Base-by-base conservation (phyloP, 2,888 invertebrate species). In the Leistus spinibarbis region DNA sequence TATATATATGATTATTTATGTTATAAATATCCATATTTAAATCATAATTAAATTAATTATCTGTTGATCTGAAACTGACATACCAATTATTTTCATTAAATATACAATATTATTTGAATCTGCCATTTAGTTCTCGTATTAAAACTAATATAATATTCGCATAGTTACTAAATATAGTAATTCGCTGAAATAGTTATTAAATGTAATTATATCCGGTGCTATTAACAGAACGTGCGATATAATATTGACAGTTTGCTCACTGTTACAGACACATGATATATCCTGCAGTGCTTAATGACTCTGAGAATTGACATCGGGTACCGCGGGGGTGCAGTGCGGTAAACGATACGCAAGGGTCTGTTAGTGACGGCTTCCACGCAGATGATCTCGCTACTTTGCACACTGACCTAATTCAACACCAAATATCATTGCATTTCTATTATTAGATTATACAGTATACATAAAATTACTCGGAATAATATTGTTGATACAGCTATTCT, bases 231-330 rank as follows among this genome's bases (percentile, higher is more conserved):
- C 16, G 22, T n/a, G 27, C 23, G 20, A 64, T 22, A 64, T 64
- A 23, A 24, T 22, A 64, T 64, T 64, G 64, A 23, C 64, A 23
- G 64, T 13, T 20, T 64, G 64, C 24, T 17, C 24, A 23, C 64
- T 64, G 64, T 24, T 27, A 16, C 17, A 9, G 64, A 64, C 64
- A 64, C 23, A 64, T 64, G 64, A 64, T 64, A n/a, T 20, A 64
- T 64, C 23, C 23, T 23, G 10, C 64, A 20, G n/a, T 64, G 64
- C 64, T 9, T 23, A 23, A 64, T 64, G 60, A 10, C 20, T 20
- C 10, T 20, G 7, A 19, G 16, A 19, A 56, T 9, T 56, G 17
- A 19, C 22, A 9, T 19, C 17, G 60, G 20, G 19, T 16, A 9
- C 5, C 17, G 60, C 17, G 19, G 22, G 19, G 22, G 60, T 20